Percentiles rank a stretch among this genome's conserved stretches.
Conservation (phyloP, 2,888 invertebrate species). For the Patella ulyssiponensis region DNA sequence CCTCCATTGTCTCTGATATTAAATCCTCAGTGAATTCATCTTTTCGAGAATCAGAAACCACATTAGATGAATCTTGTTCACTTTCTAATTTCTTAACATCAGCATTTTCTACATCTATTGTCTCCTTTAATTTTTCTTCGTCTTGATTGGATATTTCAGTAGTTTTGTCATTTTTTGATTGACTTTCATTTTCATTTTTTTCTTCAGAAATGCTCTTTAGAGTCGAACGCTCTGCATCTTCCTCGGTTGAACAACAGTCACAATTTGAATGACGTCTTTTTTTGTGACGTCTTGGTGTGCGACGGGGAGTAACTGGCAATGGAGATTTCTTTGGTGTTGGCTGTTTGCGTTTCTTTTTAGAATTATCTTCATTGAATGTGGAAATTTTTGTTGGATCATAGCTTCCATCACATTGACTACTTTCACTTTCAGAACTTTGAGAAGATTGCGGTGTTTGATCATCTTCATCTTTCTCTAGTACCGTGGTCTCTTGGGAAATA, state of each 20-base stretch:
- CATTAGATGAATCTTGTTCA: background rate
- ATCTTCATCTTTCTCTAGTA: background rate
- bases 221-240: background rate
- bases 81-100: background rate
- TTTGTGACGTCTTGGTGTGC: conserved; percentile 24
- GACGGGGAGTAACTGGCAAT: conserved; percentile 15
- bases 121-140: background rate
- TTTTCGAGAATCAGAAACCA: background rate
- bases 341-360: conserved; percentile 46
- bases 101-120: background rate
- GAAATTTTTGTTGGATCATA: conserved; percentile 25
- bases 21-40: conserved; percentile 7
- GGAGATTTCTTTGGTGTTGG: conserved; percentile 46
- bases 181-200: background rate
- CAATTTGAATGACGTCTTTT: conserved; percentile 3
- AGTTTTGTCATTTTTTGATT: too few relatives aligned
- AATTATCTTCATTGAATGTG: conserved; percentile 13
- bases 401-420: background rate
- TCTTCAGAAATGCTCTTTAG: conserved; percentile 13
- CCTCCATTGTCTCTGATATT: conserved; percentile 8
- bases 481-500: background rate
- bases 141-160: background rate
- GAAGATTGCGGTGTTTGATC: background rate
- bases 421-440: background rate
- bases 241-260: background rate